Base-by-base conservation (phyloP, 2,797 vertebrate genomes). In the Spinus olivaceus region DNA sequence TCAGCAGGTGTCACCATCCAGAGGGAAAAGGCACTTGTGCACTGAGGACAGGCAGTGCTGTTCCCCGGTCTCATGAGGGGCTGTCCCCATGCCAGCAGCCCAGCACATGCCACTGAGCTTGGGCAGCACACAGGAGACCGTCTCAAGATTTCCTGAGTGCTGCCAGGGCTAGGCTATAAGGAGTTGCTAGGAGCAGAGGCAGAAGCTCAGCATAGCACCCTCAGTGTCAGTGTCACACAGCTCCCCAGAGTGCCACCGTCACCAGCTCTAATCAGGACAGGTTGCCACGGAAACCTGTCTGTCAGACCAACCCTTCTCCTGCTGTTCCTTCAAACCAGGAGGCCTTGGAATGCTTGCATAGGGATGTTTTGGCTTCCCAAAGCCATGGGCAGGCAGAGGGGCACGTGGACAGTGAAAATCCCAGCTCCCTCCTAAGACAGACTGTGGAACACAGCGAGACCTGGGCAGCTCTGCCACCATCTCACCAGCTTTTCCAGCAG, bases 1-100 rank as follows among this genome's bases (percentile, higher is more conserved):
- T 10, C 61, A 7, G 30, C 0, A 0, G 9, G 17, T 0, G 1
- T 4, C 1, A 11, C 13, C 22, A 17, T 12, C 33, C 32, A 3
- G 23, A 32, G 37, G 9, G 0, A 2, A 54, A 64, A 28, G 28
- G 4, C 3, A 12, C 17, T n/a, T 16, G 19, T 27, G 72, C 18
- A 1, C 25, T 14, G 21, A 5, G 30, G 42, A 42, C n/a, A 59
- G 16, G 44, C 9, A 23, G 4, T 0, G 0, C 32, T 7, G 0
- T 28, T 35, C 23, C 33, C 1, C 0, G 5, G 10, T 39, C 32
- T 37, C 12, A 1, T 6, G 25, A 44, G 35, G 39, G 20, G 27
- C 50, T 0, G 1, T n/a, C 32, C 66, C 53, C 49, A 12, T 11
- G 27, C 60, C 65, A 13, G 24, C 42, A 65, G 33, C 63, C 47